Base-by-base conservation (phyloP, 2,888 invertebrate species). In the Lasioglossum lativentre region DNA sequence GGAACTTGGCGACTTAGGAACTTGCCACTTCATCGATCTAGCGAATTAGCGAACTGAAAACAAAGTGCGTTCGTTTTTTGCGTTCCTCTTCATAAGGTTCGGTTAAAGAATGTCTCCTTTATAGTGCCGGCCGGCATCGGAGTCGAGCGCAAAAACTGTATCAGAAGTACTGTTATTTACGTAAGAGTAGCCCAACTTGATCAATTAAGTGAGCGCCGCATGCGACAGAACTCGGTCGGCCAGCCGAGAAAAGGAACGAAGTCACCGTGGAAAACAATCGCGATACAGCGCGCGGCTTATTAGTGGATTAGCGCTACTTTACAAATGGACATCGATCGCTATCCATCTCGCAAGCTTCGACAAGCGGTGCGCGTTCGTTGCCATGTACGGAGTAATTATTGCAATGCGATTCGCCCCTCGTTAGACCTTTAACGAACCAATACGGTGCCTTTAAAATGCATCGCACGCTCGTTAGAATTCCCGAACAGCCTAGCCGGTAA, bases 351-450 rank as follows among this genome's bases (percentile, higher is more conserved):
- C 68, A 42, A 66, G 66, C 68, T 45, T 27, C 66, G 78, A 86
- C 73, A 79, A 77, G 76, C 82, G 78, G 78, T 34, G 78, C 72
- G 30, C 83, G 78, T 86, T 90, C 88, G 80, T 89, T 83, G 74
- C 92, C 92, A 80, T 89, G 83, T 92, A 92, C 82, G 91, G 91
- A 90, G 89, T 90, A 92, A 92, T 92, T 90, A 92, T 92, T 90
- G 88, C 91, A 84, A 88, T 74, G 77, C 84, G 90, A 89, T 89
- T 87, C 88, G 92, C 82, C 82, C 88, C 91, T 89, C 90, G 90
- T 89, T 89, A 89, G 87, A 80, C 45, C 74, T 83, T 84, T 90
- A 90, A 89, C 85, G 86, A 87, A 86, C 68, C 85, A 70, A 78
- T 71, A 78, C 81, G 30, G 75, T 59, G 80, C 19, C 68, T 78